Evolutionary conservation across 2,113 vertebrate species (phyloP), one percentile per base, ranked within the genome.

Genomic region (Aptenodytes patagonicus): DNA sequence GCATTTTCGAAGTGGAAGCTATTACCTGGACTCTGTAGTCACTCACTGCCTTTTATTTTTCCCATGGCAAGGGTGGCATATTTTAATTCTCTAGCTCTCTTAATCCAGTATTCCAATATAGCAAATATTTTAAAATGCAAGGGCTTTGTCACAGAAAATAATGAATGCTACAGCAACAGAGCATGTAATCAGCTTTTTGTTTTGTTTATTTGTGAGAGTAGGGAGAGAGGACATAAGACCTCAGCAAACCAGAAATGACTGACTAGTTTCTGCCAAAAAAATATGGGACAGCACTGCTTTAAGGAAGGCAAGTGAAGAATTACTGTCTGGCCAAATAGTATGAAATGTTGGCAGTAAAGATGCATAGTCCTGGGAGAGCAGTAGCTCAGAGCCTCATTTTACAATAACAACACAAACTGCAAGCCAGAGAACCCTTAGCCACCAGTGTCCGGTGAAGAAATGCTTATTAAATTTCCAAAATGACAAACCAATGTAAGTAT

Each of bases 371-470:
- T 89, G 51, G 7, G 60, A 87, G 68, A 87, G 71, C 62, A 90
- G 86, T 77, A 83, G 71, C 76, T 97, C 58, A 84, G 62, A 92
- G 60, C 60, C 20, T 89, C 14, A 19, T 94, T 90, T 92, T 83
- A 64, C 47, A 52, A 6, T 60, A 90, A 47, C 44, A 77, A 4
- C 55, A 55, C 25, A 78, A 70, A 58, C 76, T 66, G 52, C 58
- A 93, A 61, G 29, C 25, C 46, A 86, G 36, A 86, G 55, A 62
- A 51, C 64, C 55, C 19, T 81, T 84, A 81, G 64, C 68, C 52
- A 86, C 64, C 47, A 52, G 9, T 54, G 31, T 42, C 42, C 83
- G 62, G 54, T 80, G 60, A 71, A 64, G 38, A 89, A 94, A 75
- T 55, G 32, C 76, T 71, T 58, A 75, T n/a, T 92, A 60, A 34